Conservation (phyloP, 2,888 invertebrate species). For the Luperina testacea region DNA sequence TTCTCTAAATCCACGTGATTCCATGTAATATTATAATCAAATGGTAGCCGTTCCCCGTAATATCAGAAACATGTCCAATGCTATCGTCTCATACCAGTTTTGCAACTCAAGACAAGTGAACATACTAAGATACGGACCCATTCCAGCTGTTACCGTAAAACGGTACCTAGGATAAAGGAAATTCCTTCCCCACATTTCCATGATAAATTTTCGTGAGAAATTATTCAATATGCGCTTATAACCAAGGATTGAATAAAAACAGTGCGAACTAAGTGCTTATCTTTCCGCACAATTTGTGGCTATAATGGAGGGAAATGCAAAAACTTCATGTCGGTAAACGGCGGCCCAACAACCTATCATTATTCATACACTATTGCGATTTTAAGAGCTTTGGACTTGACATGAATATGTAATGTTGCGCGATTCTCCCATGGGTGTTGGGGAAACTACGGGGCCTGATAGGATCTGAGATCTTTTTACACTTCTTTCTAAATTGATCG, state of each 20-base stretch:
- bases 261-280: slow-evolving; percentile 60
- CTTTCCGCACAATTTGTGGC: slow-evolving; percentile 61
- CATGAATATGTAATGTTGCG: slow-evolving; percentile 44
- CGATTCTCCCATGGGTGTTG: slow-evolving; percentile 51
- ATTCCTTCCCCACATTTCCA: slow-evolving; percentile 21
- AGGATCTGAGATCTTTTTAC: slow-evolving; percentile 2
- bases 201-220: slow-evolving; percentile 54
- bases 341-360: slow-evolving; percentile 48
- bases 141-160: slow-evolving; percentile 9
- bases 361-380: slow-evolving; percentile 59
- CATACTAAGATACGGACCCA: not conserved
- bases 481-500: slow-evolving; percentile 6
- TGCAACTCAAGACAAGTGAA: not conserved
- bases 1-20: not conserved
- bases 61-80: slow-evolving; percentile 1
- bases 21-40: slow-evolving; percentile 44
- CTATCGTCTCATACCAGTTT: not conserved
- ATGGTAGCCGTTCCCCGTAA: slow-evolving; percentile 1
- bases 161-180: slow-evolving; percentile 35
- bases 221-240: slow-evolving; percentile 38
- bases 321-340: slow-evolving; percentile 58
- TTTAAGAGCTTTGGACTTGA: slow-evolving; percentile 57
- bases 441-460: not conserved
- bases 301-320: slow-evolving; percentile 59
- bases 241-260: slow-evolving; percentile 54